phyloP scores from a whole-genome alignment of 2,888 invertebrate genomes.

The Drosophila borealis region DNA sequence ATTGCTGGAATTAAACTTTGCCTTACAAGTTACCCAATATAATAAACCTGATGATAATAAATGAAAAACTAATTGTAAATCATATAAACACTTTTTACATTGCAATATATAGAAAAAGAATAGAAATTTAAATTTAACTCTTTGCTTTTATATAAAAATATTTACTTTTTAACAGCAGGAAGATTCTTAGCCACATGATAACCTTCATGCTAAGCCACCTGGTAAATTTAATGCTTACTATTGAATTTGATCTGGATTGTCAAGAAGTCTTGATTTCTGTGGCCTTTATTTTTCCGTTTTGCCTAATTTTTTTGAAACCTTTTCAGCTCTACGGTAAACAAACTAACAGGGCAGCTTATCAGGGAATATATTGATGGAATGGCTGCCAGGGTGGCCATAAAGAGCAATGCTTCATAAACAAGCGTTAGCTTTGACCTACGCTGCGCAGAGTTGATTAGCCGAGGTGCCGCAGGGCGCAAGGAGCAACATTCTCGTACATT shows the following conservation, averaged over 20 bases:
- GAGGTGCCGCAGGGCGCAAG: slow-evolving; percentile 18
- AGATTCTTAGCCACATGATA: neutral
- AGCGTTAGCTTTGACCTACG: slow-evolving; percentile 41
- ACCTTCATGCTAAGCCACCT: neutral
- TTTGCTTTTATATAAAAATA: no score
- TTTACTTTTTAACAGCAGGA: no score
- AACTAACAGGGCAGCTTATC: slow-evolving; percentile 7
- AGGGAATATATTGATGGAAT: slow-evolving; percentile 3
- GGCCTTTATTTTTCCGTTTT: neutral
- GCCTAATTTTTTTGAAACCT: slow-evolving; percentile 31
- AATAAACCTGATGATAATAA: no score
- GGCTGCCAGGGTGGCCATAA: slow-evolving; percentile 22
- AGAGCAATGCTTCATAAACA: slow-evolving; percentile 38
- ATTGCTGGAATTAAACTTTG: no score
- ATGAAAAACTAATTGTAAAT: no score
- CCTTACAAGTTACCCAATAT: no score
- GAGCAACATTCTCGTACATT: slow-evolving; percentile 21
- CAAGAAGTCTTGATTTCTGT: no score
- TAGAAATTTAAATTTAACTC: no score
- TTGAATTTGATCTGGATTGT: neutral
- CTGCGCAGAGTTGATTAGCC: slow-evolving; percentile 40
- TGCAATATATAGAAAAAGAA: no score
- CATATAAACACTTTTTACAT: no score
- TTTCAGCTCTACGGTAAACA: slow-evolving; percentile 43
- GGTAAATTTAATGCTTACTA: neutral